A percentile compares a stretch with the other conserved stretches of the same genome.
These are phyloP conservation scores for Punctoribates punctum DNA, from an alignment of 2,888 invertebrate species.

Conservation along the genomic window DNA sequence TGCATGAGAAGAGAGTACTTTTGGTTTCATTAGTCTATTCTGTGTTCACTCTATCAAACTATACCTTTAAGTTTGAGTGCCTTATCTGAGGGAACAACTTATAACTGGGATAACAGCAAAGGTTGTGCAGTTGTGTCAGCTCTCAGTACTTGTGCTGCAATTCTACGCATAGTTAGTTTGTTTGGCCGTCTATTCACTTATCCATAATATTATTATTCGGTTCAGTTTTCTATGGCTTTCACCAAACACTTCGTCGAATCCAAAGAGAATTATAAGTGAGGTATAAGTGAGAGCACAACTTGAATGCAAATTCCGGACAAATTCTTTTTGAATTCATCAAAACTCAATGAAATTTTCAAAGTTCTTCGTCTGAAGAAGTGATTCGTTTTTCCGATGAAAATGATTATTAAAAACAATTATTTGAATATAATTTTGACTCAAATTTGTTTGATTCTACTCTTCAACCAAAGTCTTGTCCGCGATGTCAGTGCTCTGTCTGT, in stretches of 20 bases:
- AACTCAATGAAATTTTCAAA: not conserved
- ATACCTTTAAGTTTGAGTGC: constrained; percentile 10
- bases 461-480: not conserved
- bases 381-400: not conserved
- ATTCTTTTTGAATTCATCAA: not conserved
- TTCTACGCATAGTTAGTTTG: constrained; percentile 28
- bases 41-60: not conserved
- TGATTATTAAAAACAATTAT: not conserved
- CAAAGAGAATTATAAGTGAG: too few species aligned
- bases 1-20: not conserved
- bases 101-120: constrained; percentile 23
- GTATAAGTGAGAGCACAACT: not conserved
- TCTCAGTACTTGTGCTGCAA: constrained; percentile 14
- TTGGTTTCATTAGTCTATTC: constrained; percentile 16
- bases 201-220: constrained; percentile 14
- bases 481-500: not conserved
- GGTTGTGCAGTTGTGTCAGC: constrained; percentile 29
- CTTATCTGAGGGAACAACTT: constrained; percentile 19
- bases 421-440: not conserved
- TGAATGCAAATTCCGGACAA: not conserved
- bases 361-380: not conserved
- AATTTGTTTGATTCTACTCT: not conserved
- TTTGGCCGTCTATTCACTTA: not conserved
- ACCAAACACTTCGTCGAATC: not conserved
- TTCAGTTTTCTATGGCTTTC: constrained; percentile 17